Percentiles rank a stretch among this genome's conserved stretches.
Evolutionary conservation across 2,113 vertebrate species (phyloP).

Genomic region (Theropithecus gelada): DNA sequence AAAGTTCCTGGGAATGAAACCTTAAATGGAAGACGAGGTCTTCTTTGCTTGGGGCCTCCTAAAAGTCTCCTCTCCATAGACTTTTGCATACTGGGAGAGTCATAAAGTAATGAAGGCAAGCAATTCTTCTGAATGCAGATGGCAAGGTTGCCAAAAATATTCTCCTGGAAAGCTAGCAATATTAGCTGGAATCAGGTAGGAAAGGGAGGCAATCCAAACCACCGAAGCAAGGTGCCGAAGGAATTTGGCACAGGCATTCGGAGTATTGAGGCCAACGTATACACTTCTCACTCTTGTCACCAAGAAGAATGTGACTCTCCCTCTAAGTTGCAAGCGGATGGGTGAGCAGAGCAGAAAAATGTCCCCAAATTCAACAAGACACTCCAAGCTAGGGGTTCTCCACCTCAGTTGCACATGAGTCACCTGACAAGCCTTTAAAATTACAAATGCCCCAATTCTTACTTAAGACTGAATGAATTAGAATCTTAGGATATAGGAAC

Average conservation of each 20-base stretch:
- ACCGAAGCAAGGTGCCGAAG: not conserved
- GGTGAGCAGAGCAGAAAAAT: not conserved
- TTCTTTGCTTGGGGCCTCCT: not conserved
- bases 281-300: not conserved
- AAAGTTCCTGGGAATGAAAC: not conserved
- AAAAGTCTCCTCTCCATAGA: not conserved
- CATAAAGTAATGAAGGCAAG: not conserved
- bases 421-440: not conserved
- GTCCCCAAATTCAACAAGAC: not conserved
- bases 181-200: not conserved
- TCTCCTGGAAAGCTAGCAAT: not conserved
- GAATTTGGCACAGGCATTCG: not conserved
- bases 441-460: not conserved
- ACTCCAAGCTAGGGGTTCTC: not conserved
- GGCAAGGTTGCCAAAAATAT: not conserved
- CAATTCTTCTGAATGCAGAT: not conserved
- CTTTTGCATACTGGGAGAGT: not conserved
- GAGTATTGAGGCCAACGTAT: not conserved
- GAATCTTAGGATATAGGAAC: not conserved
- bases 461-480: not conserved
- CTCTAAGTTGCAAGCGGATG: not conserved
- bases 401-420: not conserved
- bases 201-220: not conserved
- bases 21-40: not conserved
- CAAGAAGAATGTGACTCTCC: not conserved